Conservation (phyloP, 2,113 vertebrate species). For the Microtus richardsoni region DNA sequence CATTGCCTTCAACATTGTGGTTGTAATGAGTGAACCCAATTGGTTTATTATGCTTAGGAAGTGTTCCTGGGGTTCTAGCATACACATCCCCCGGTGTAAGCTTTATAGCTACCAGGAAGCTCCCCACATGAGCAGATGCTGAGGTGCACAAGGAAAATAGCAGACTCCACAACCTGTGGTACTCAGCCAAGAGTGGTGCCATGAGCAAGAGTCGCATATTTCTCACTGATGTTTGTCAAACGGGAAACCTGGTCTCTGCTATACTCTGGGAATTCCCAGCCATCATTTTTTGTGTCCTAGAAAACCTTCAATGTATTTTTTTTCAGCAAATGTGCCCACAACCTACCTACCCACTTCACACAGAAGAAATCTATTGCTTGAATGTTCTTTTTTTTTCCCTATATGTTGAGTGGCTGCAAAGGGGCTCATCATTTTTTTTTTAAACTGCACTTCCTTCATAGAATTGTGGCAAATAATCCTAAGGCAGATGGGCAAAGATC, state of each 20-base stretch:
- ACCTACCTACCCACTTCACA: neutral
- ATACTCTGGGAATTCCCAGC: neutral
- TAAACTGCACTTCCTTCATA: neutral
- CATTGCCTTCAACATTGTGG: neutral
- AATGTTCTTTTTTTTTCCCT: neutral
- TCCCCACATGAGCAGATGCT: accelerated
- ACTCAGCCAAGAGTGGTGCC: neutral
- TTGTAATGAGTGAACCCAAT: neutral
- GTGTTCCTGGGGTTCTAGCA: neutral
- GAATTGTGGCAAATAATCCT: neutral
- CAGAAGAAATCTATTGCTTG: neutral
- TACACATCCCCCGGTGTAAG: accelerated
- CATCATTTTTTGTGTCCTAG: neutral
- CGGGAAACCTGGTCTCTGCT: neutral
- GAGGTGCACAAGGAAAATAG: neutral
- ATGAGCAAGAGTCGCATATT: neutral
- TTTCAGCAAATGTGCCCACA: neutral
- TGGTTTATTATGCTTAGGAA: neutral
- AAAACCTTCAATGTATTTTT: neutral
- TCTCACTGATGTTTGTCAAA: neutral
- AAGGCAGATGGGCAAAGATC: neutral
- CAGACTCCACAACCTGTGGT: neutral
- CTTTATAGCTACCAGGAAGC: neutral
- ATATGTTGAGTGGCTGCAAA: neutral
- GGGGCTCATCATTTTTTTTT: neutral